Base-by-base conservation (phyloP, 2,888 invertebrate species). In the Chrysina gloriosa region DNA sequence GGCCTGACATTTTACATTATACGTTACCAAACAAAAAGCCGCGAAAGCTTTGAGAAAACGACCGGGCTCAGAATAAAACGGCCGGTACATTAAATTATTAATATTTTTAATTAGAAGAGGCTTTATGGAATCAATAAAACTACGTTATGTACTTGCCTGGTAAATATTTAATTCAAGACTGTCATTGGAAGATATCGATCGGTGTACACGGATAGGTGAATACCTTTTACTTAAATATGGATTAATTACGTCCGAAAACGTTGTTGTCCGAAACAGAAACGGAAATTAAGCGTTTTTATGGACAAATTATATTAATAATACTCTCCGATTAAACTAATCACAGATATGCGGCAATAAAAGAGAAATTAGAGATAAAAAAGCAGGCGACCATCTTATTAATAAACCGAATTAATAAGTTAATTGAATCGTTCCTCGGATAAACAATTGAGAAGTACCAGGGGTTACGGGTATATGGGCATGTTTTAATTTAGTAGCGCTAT, bases 161-260 rank as follows among this genome's bases (percentile, higher is more conserved):
- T 56, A 39, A 56, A 56, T 56, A 56, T 56, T 56, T 56, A 56
- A 56, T 36, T 25, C n/a, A 56, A 56, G 56, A 56, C 39, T 56
- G 56, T 36, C 36, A 56, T 56, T 56, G 36, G 56, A 39, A 21
- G 39, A 39, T 56, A 56, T 56, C 11, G 56, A 56, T 56, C 39
- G 50, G 6, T 4, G 27, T 27, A 6, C 25, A 50, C 27, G 50
- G 11, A 25, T 42, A 42, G 14, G 7, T 42, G 19, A 42, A 36
- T 14, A 11, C 14, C n/a, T 4, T 36, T 4, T 36, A n/a, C 9
- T 4, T 11, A 14, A 36, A 36, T n/a, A 6, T 36, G 14, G 2
- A 36, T 36, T 36, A 36, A 36, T 36, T 36, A 14, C 14, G 36
- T 36, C 36, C n/a, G n/a, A n/a, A n/a, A n/a, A n/a, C n/a, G n/a